phyloP scores from a whole-genome alignment of 2,113 vertebrate species.

The Sylvietta virens region DNA sequence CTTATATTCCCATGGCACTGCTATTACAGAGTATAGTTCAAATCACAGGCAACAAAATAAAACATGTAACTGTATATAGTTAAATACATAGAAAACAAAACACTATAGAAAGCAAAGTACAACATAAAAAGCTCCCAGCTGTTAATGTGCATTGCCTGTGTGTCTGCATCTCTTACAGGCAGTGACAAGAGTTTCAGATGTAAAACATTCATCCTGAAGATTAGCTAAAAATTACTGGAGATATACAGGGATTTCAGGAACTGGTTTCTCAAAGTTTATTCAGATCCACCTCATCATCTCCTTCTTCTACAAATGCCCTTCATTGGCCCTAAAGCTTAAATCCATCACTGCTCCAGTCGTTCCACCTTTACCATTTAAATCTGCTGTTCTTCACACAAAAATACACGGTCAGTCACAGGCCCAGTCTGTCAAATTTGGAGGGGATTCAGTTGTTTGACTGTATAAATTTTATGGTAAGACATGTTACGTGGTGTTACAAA shows the following conservation, averaged over 20 bases:
- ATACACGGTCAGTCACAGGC: background rate
- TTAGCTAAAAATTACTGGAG: background rate
- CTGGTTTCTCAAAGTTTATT: background rate
- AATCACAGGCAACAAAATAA: background rate
- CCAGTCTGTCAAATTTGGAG: background rate
- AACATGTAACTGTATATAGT: background rate
- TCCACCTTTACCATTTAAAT: background rate
- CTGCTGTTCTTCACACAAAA: background rate
- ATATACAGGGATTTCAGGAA: background rate
- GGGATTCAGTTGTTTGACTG: background rate
- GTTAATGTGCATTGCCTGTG: background rate
- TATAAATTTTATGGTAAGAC: background rate
- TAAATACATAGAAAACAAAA: background rate
- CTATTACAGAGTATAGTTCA: background rate
- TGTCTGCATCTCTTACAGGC: background rate
- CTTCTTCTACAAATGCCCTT: background rate
- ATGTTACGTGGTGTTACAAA: fast-evolving
- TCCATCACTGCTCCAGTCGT: background rate
- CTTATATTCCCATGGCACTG: background rate
- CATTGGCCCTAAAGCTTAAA: background rate
- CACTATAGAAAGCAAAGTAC: background rate
- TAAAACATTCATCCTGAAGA: background rate
- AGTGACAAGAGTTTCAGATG: background rate
- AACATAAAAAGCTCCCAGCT: background rate
- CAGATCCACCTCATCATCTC: background rate